Evolutionary conservation across 92 coral and sea anemone genomes (phyloP), one percentile per base, ranked within the genome.

Genomic region (Pocillopora grandis): DNA sequence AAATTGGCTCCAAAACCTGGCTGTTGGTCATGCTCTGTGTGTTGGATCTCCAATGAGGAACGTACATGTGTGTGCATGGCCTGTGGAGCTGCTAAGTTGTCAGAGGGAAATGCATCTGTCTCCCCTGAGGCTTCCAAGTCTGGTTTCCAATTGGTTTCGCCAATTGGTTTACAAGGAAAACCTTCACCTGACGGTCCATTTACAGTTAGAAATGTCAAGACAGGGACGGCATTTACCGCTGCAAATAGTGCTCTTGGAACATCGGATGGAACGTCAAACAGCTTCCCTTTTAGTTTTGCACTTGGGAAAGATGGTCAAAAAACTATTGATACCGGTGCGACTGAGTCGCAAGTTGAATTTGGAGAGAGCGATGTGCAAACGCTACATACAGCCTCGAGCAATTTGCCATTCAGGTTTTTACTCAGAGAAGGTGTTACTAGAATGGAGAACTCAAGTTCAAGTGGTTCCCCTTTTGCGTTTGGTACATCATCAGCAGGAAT

Each of bases 11-110:
- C 98, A 2, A 89, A 90, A 62, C 76, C 90, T 21, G 98, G 98
- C 15, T 79, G 91, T 23, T 95, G 98, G 98, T 64, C 95, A 2
- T 95, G 98, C 80, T 83, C 91, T 62, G 83, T 75, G 33, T 95
- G 98, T 81, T 33, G 76, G 86, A 71, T 95, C 21, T 20, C 37
- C 63, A 95, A 95, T 80, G 80, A 89, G 17, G 66, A 76, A 35
- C 72, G 58, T 49, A 84, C 84, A n/a, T 57, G 85, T 9, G 68
- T 83, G 1, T 95, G 98, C 72, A 80, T 79, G 7, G 95, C 95
- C 33, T 95, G 98, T 85, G 92, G 94, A 1, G 86, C 90, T 12
- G 76, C 62, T 5, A 91, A 82, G 81, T 56, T 92, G 3, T 20
- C 83, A 23, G 80, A 10, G 12, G 78, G 19, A 27, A 3, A 56